Conservation (phyloP, 2,888 invertebrate genomes). For the Crocallis elinguaria region DNA sequence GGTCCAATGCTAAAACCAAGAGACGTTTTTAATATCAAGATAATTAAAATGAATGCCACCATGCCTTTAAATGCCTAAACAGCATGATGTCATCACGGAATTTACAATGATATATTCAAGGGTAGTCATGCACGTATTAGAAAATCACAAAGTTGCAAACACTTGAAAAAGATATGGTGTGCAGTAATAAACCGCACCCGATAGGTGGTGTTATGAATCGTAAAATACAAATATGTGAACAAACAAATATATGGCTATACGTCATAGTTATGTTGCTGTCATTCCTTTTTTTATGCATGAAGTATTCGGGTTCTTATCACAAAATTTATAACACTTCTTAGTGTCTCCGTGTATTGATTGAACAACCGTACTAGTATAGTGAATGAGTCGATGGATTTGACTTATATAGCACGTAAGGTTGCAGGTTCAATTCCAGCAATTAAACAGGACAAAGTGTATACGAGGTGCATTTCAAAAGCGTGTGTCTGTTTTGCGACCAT, state of each 20-base stretch:
- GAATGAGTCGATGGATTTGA: no score
- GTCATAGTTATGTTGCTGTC: background rate
- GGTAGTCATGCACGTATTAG: conserved; percentile 21
- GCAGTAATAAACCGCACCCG: conserved; percentile 24
- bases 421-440: no score
- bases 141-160: conserved; percentile 22
- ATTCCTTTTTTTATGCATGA: background rate
- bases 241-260: conserved; percentile 3
- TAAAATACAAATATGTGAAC: conserved; percentile 28
- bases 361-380: no score
- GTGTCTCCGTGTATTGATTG: no score
- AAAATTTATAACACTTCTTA: background rate
- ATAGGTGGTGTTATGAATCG: conserved; percentile 27
- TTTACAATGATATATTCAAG: background rate
- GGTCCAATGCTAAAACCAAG: conserved; percentile 60
- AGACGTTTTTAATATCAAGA: background rate
- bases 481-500: no score
- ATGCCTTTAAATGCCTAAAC: no score
- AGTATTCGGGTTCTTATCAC: background rate
- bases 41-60: no score
- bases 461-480: no score
- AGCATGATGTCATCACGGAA: conserved; percentile 19
- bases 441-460: no score
- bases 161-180: conserved; percentile 9
- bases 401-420: no score